Conservation (phyloP, 2,888 invertebrate species). For the Cybosia mesomella region DNA sequence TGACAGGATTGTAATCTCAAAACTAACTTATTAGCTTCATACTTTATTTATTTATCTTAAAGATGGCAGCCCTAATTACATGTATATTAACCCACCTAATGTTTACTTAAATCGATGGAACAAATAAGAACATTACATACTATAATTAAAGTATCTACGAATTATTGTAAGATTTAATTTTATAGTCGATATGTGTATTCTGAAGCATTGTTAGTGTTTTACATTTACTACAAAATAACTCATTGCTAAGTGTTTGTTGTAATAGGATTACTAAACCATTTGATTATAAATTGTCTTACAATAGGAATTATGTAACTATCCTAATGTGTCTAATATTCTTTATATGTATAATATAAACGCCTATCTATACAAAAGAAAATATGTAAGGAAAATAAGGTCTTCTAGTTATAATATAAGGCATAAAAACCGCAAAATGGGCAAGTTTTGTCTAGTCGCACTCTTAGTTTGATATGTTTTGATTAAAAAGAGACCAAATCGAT, state of each 20-base stretch:
- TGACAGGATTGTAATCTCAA: slow-evolving; percentile 19
- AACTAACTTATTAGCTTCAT: slow-evolving; percentile 19
- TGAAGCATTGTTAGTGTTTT: slow-evolving; percentile 37
- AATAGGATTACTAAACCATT: slow-evolving; percentile 23
- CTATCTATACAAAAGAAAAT: slow-evolving; percentile 35
- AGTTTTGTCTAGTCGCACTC: slow-evolving; percentile 24
- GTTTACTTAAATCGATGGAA: slow-evolving; percentile 35
- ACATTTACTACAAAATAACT: slow-evolving; percentile 35
- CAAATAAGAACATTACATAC: slow-evolving; percentile 40
- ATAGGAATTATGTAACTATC: slow-evolving; percentile 25
- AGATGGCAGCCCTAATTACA: slow-evolving; percentile 34
- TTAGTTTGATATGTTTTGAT: slow-evolving; percentile 18
- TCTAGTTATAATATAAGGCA: slow-evolving; percentile 37
- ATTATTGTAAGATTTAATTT: slow-evolving; percentile 41
- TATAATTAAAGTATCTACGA: slow-evolving; percentile 42
- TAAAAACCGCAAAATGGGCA: slow-evolving; percentile 30
- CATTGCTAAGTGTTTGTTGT: slow-evolving; percentile 38
- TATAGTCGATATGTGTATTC: slow-evolving; percentile 53
- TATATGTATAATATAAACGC: slow-evolving; percentile 29
- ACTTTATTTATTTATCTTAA: slow-evolving; percentile 27
- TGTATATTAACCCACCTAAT: slow-evolving; percentile 28
- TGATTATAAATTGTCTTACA: slow-evolving; percentile 22
- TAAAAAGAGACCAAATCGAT: slow-evolving; percentile 19
- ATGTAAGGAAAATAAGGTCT: slow-evolving; percentile 38
- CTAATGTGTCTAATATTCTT: slow-evolving; percentile 26